These are phyloP conservation scores for Phaenicophaeus curvirostris DNA, from an alignment of 2,797 vertebrate species.

Conservation along the genomic window DNA sequence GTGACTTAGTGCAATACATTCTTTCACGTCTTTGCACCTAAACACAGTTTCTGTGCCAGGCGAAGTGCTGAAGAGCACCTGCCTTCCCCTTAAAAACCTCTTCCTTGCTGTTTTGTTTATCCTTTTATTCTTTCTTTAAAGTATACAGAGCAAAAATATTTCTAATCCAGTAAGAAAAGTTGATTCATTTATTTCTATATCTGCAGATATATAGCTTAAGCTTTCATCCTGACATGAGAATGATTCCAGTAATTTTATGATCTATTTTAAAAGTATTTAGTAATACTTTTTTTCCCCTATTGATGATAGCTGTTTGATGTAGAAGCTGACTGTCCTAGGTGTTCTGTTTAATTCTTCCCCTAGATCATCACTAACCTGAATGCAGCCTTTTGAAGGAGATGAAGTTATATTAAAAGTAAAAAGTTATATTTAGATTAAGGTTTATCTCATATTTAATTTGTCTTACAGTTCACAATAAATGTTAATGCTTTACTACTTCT, in stretches of 20 bases:
- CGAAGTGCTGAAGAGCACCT: neutral
- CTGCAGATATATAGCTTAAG: neutral
- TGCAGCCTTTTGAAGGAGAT: neutral
- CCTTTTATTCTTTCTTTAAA: neutral
- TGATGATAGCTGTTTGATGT: neutral
- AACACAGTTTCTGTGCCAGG: neutral
- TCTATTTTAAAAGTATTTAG: neutral
- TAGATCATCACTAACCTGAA: neutral
- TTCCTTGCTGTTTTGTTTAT: neutral
- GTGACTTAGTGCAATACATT: neutral
- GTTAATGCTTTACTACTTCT: neutral
- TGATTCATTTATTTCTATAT: neutral
- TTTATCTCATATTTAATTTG: conserved; percentile 9
- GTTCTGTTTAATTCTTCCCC: neutral
- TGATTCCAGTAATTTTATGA: neutral
- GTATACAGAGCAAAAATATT: neutral
- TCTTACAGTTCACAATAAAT: neutral
- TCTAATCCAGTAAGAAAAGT: neutral
- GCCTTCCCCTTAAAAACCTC: neutral
- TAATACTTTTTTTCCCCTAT: neutral
- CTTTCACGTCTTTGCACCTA: neutral
- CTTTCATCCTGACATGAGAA: neutral
- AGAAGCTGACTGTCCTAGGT: neutral
- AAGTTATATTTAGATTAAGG: neutral
- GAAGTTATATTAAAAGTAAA: neutral